Base-by-base conservation (phyloP, 1,140 invertebrate genomes). In the Cyrtorhinus lividipennis region DNA sequence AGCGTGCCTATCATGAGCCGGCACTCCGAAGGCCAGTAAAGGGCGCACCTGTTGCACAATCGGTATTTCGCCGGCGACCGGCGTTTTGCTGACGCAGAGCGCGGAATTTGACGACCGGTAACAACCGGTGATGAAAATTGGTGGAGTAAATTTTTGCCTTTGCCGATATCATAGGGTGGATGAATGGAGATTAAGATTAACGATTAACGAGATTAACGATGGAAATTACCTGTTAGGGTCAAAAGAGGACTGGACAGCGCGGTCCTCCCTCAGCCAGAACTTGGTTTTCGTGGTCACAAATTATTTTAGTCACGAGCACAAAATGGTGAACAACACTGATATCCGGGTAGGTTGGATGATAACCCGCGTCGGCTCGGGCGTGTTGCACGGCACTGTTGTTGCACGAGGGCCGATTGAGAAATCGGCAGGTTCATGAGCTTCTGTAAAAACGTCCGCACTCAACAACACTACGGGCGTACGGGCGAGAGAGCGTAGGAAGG, bases 211-310 rank as follows among this genome's bases (percentile, higher is more conserved):
- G n/a, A n/a, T n/a, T n/a, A 53, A 22, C 5, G 48, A 20, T 53
- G 48, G 20, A 24, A 58, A 23, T 58, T 58, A 58, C 56, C 56
- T 58, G 22, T 58, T 18, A 24, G 22, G 56, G 25, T 58, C 25
- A 58, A 53, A 53, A 53, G 23, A 58, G 56, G 56, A 26, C 56
- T 58, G 56, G 56, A 58, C 56, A 26, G 53, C 13, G 22, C 3
- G 56, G 56, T 58, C 56, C 56, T 58, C 22, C 56, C 56, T 3
- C 10, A 58, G 56, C 56, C 56, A 58, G 20, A 58, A 58, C 25
- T 58, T 58, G 23, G 56, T 58, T 58, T 58, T 58, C 56, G 56
- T 58, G 10, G 56, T 58, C 56, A 58, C 56, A 12, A 24, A 58
- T n/a, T n/a, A 26, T 58, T 24, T 22, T 10, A 53, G 8, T 53